Conservation (phyloP, 2,113 vertebrate genomes). For the Chamaetylas fuelleborni region DNA sequence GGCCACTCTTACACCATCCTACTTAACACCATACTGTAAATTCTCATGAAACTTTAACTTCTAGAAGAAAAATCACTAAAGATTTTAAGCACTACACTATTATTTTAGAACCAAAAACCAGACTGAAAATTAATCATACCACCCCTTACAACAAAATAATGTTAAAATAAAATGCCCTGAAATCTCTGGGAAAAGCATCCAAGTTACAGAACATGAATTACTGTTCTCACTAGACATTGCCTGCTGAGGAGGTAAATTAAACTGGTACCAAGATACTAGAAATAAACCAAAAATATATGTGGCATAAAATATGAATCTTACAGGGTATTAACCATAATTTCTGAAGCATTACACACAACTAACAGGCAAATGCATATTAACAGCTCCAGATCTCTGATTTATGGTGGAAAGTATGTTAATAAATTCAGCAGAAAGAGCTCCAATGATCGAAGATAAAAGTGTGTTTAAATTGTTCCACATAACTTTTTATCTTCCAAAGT, state of each 20-base stretch:
- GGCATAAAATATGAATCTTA: neutral
- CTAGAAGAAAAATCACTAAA: neutral
- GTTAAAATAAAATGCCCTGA: neutral
- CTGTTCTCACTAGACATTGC: neutral
- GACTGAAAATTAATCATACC: neutral
- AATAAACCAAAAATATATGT: neutral
- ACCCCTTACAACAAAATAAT: neutral
- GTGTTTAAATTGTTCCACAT: neutral
- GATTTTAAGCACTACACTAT: neutral
- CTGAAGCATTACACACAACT: neutral
- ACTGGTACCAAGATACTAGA: neutral
- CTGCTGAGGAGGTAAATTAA: neutral
- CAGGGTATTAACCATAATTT: neutral
- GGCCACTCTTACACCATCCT: neutral
- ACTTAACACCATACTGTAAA: rapidly evolving
- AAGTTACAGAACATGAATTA: neutral
- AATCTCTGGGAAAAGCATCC: neutral
- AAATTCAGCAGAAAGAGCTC: neutral
- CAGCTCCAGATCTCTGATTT: neutral
- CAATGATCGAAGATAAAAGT: rapidly evolving
- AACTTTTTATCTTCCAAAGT: neutral
- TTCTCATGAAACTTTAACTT: neutral
- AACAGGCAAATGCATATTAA: neutral
- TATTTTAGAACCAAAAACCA: neutral
- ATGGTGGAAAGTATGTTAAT: neutral